Evolutionary conservation across 2,113 vertebrate species (phyloP).

Genomic region (Mobula hypostoma): DNA sequence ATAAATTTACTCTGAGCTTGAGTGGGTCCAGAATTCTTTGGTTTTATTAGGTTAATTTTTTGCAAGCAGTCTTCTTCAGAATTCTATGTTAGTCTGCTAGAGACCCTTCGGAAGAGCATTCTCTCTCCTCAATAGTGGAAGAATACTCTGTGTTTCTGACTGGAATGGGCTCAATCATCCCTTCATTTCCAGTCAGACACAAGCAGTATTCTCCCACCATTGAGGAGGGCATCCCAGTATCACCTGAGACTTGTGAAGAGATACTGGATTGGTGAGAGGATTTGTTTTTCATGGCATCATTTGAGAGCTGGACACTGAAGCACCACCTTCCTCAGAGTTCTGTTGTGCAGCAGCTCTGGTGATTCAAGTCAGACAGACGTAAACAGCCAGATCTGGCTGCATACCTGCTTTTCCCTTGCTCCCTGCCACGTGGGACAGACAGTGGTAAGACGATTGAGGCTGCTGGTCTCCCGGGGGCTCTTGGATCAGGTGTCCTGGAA

Average conservation of each 20-base stretch:
- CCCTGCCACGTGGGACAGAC: not conserved
- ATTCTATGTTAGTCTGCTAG: too few species aligned
- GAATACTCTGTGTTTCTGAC: too few species aligned
- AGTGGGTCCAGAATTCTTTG: too few species aligned
- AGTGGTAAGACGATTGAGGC: not conserved
- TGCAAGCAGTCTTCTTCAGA: too few species aligned
- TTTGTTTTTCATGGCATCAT: not conserved
- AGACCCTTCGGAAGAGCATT: not conserved
- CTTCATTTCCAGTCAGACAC: too few species aligned
- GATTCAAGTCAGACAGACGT: not conserved
- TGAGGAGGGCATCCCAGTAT: too few species aligned
- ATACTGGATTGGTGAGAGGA: not conserved
- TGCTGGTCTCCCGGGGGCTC: not conserved
- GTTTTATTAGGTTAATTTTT: too few species aligned
- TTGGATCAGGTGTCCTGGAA: not conserved
- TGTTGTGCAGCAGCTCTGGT: not conserved
- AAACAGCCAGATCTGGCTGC: not conserved
- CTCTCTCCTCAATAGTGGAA: not conserved
- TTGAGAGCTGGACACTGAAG: not conserved
- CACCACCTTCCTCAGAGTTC: not conserved
- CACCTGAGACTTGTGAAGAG: not conserved
- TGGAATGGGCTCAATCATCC: not conserved
- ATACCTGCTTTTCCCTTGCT: not conserved
- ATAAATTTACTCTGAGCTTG: too few species aligned
- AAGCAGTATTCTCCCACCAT: not conserved